Base-by-base conservation (phyloP, 1,140 invertebrate species). In the Heterodera schachtii region DNA sequence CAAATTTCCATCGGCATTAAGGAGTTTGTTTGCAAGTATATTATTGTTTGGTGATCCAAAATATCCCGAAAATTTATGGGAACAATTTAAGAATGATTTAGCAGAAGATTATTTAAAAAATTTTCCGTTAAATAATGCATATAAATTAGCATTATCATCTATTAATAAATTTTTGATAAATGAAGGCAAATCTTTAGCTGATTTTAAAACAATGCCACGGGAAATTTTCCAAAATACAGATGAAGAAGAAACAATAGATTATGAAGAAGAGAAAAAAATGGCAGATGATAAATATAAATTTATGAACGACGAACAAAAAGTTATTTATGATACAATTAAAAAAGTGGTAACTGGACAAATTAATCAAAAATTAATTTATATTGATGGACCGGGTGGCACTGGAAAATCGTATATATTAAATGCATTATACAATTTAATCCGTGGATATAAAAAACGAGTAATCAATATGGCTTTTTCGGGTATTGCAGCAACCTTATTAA, bases 181-280 rank as follows among this genome's bases (percentile, higher is more conserved):
- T 75, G 41, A 80, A 82, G 52, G 52, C 16, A 81, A 19, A 64
- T 19, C 78, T 31, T 41, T 81, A 64, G 69, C 19, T 60, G 31
- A 19, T 19, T 19, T 81, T 77, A 74, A 46, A 43, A 71, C 13
- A 19, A 70, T 75, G 3, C 81, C 49, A 79, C 81, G 69, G 67
- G 49, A 78, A 16, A 43, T 82, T 75, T 82, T 77, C 49, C 31
- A 85, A 57, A 73, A 83, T 47, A 31, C 31, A 31, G 8, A 74
- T 75, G 13, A 16, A 21, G 44, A 82, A 47, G 60, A 84, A 81
- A 41, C 1, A n/a, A 81, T 82, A 8, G 43, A 46, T 82, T n/a
- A 41, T 21, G 16, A 85, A 86, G 11, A 85, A 57, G 13, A 84
- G 84, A 70, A 64, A 16, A 81, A 85, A 85, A 75, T 13, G 21